Conservation (phyloP, 2,888 invertebrate genomes). For the Siphlonurus alternatus region DNA sequence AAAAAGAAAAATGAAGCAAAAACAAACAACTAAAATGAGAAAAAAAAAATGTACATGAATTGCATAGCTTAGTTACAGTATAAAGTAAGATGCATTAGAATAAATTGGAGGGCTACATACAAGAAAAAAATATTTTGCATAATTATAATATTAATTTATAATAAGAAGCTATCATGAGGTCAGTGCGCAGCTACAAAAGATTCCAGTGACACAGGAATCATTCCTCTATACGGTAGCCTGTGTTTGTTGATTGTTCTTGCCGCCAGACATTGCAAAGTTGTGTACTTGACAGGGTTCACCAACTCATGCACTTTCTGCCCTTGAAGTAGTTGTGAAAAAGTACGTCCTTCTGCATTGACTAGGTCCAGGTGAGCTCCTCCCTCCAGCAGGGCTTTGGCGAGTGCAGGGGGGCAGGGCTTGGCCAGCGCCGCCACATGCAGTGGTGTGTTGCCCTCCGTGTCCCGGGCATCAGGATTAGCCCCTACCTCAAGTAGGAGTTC, state of each 20-base stretch:
- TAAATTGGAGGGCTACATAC: not conserved
- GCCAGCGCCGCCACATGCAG: slow-evolving; percentile 69
- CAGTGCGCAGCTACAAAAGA: slow-evolving; percentile 28
- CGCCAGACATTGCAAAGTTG: slow-evolving; percentile 70
- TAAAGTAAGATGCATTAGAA: not conserved
- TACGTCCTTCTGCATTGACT: slow-evolving; percentile 57
- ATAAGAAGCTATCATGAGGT: slow-evolving; percentile 8
- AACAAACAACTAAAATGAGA: too few species aligned
- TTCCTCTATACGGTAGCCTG: slow-evolving; percentile 25
- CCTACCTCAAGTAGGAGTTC: slow-evolving; percentile 64
- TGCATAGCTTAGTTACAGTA: not conserved
- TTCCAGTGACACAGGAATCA: slow-evolving; percentile 27
- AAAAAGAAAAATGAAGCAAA: not conserved
- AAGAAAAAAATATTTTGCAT: not conserved
- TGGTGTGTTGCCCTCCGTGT: slow-evolving; percentile 73
- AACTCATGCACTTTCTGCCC: slow-evolving; percentile 43
- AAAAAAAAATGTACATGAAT: too few species aligned
- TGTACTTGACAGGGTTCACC: slow-evolving; percentile 60
- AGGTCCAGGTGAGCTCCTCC: slow-evolving; percentile 76
- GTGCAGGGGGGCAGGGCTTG: slow-evolving; percentile 47
- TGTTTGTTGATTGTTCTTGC: slow-evolving; percentile 48
- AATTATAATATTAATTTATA: not conserved
- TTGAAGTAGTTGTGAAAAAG: slow-evolving; percentile 43
- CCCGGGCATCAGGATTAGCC: slow-evolving; percentile 59
- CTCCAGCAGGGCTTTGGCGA: slow-evolving; percentile 54